Percentiles rank a stretch among this genome's conserved stretches.
phyloP scores from a whole-genome alignment of 2,797 vertebrate species.

The Clarias pachynema region DNA sequence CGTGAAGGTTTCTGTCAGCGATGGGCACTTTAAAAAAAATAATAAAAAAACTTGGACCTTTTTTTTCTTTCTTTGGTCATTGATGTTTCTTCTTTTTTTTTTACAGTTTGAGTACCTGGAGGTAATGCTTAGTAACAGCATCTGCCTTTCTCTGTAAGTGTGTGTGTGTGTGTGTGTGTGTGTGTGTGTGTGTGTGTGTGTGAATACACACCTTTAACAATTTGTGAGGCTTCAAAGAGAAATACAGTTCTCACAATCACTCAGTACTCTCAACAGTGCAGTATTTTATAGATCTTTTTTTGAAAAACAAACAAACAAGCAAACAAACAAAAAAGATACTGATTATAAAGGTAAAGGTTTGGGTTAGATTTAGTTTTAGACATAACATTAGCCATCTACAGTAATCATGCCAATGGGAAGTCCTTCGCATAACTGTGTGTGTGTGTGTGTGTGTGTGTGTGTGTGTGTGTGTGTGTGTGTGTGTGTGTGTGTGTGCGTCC shows the following conservation, averaged over 20 bases:
- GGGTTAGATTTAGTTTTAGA: neutral
- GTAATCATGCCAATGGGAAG: neutral
- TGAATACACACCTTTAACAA: neutral
- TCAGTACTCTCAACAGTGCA: neutral
- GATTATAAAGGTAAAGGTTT: neutral
- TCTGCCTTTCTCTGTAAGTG: neutral
- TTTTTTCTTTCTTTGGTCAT: neutral
- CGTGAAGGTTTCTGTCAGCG: constrained; percentile 6
- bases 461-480: constrained; percentile 30
- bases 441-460: constrained; percentile 40
- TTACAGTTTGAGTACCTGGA: constrained; percentile 4
- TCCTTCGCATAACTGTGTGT: neutral
- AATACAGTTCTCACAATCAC: neutral
- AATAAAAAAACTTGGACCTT: neutral
- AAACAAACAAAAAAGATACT: neutral
- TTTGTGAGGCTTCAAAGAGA: neutral
- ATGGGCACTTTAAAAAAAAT: neutral
- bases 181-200: too few species aligned
- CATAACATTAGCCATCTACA: neutral
- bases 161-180: neutral
- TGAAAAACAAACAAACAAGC: neutral
- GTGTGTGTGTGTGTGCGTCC: constrained; percentile 29
- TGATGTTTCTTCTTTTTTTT: neutral
- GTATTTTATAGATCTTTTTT: neutral
- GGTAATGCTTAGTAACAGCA: neutral